phyloP scores from a whole-genome alignment of 2,888 invertebrate genomes.

The Hirtodrosophila cameraria region DNA sequence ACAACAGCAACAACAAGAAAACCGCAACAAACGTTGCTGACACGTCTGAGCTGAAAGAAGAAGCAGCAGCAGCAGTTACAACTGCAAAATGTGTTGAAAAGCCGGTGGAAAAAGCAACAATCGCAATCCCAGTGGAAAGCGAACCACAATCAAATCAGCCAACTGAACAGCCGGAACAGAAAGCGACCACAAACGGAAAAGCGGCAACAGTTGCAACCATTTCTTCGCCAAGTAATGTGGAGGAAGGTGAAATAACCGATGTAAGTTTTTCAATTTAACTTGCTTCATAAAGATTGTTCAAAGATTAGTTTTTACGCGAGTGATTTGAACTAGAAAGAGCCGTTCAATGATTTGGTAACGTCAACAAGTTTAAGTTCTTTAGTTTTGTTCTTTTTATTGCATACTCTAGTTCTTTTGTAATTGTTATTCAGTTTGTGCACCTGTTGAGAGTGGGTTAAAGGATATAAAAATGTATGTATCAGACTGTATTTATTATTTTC shows the following conservation, averaged over 20 bases:
- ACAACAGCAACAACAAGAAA: constrained; percentile 18
- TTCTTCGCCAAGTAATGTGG: constrained; percentile 37
- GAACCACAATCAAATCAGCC: constrained; percentile 7
- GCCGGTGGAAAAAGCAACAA: neutral
- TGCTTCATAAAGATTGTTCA: too few relatives aligned
- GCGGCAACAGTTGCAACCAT: neutral
- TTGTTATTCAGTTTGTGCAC: too few relatives aligned
- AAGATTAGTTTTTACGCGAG: too few relatives aligned
- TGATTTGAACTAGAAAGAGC: too few relatives aligned
- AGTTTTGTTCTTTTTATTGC: too few relatives aligned
- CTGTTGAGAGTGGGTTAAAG: too few relatives aligned
- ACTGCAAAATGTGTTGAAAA: constrained; percentile 6
- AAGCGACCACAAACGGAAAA: constrained; percentile 42
- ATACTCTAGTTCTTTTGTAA: too few relatives aligned
- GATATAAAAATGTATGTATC: too few relatives aligned
- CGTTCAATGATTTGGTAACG: too few relatives aligned
- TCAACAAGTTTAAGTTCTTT: too few relatives aligned
- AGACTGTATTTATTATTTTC: too few relatives aligned
- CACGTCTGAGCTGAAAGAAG: constrained; percentile 46
- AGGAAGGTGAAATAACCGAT: constrained; percentile 66
- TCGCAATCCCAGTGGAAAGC: neutral
- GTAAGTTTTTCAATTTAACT: constrained; percentile 46
- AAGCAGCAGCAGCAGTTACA: constrained; percentile 12
- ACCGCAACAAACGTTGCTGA: constrained; percentile 29
- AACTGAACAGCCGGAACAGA: constrained; percentile 5